These are phyloP conservation scores for Percopsis omiscomaycus DNA, from an alignment of 2,797 vertebrate species.

Conservation along the genomic window DNA sequence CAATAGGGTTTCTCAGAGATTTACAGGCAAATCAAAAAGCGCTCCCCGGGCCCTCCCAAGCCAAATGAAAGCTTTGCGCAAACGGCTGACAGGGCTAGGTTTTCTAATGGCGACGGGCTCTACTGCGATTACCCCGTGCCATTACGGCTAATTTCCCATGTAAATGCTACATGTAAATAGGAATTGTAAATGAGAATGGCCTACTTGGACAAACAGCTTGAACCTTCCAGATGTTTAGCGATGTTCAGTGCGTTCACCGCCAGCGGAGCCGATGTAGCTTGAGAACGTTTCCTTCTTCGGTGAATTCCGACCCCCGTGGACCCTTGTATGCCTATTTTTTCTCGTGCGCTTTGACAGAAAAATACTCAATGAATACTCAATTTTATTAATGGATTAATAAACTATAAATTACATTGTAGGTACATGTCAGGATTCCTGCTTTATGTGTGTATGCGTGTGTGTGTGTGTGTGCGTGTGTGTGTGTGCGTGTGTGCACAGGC, in stretches of 20 bases:
- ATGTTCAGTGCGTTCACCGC: constrained; percentile 28
- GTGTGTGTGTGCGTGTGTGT: background rate
- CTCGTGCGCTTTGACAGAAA: constrained; percentile 31
- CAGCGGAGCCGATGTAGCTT: constrained; percentile 34
- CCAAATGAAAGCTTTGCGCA: constrained; percentile 27
- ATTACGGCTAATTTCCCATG: constrained; percentile 32
- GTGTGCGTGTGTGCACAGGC: background rate
- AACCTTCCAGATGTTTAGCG: constrained; percentile 18
- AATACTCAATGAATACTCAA: constrained; percentile 47
- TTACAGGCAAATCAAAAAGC: constrained; percentile 28
- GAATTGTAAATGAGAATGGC: constrained; percentile 31
- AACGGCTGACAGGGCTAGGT: background rate
- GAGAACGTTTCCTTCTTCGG: constrained; percentile 46
- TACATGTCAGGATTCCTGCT: constrained; percentile 14
- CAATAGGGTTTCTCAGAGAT: constrained; percentile 1
- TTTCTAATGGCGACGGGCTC: background rate
- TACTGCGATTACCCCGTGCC: constrained; percentile 13
- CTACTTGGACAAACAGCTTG: constrained; percentile 22
- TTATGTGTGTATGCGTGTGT: background rate
- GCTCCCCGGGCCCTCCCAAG: constrained; percentile 19
- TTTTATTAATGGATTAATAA: constrained; percentile 47
- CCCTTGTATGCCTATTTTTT: constrained; percentile 16
- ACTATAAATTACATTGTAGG: constrained; percentile 41
- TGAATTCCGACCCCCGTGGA: constrained; percentile 36
- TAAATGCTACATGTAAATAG: constrained; percentile 29